Percentiles rank a stretch among this genome's conserved stretches.
phyloP scores from a whole-genome alignment of 2,113 vertebrate species.

The Loxodonta africana region DNA sequence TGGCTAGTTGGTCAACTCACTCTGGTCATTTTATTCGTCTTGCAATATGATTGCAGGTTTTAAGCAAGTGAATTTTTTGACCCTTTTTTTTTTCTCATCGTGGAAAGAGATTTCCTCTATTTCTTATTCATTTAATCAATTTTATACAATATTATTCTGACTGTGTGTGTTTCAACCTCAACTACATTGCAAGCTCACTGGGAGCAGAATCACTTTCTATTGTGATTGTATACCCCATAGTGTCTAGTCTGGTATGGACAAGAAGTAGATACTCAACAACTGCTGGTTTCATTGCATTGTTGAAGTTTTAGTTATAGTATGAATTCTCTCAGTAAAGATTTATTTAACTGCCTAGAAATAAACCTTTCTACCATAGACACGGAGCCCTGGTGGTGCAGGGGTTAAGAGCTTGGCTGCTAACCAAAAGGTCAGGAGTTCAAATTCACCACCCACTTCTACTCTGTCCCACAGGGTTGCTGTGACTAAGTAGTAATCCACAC shows the following conservation, averaged over 20 bases:
- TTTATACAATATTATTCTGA: neutral
- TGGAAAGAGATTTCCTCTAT: neutral
- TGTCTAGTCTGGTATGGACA: neutral
- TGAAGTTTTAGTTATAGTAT: neutral
- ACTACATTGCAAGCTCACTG: neutral
- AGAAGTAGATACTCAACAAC: neutral
- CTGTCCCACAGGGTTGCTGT: too few relatives aligned
- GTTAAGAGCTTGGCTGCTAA: too few relatives aligned
- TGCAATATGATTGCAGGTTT: neutral
- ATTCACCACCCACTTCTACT: too few relatives aligned
- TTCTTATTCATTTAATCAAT: neutral
- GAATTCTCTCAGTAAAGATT: neutral
- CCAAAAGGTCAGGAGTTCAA: too few relatives aligned
- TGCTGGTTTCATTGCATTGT: neutral
- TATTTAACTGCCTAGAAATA: neutral
- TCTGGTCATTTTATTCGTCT: conserved; percentile 9
- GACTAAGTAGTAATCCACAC: too few relatives aligned
- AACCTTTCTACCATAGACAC: neutral
- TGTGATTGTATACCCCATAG: neutral
- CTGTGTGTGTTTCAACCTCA: neutral
- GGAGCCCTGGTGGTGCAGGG: too few relatives aligned
- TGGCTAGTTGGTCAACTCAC: neutral
- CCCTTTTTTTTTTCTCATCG: neutral
- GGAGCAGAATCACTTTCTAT: neutral
- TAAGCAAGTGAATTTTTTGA: conserved; percentile 45